Conservation (phyloP, 2,888 invertebrate genomes). For the Bembecia ichneumoniformis region DNA sequence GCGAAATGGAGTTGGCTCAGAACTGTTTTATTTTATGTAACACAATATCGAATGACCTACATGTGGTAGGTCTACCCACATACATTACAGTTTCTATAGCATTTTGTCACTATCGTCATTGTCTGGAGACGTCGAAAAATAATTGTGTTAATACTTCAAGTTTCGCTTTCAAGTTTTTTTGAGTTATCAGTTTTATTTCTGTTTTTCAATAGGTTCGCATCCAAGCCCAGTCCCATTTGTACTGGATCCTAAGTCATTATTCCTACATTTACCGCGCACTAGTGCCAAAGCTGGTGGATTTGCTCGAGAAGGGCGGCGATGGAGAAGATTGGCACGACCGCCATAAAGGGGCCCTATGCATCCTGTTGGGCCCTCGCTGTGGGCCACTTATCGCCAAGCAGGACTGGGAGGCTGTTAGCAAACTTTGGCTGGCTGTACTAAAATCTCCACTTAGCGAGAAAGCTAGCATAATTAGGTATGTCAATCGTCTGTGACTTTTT, state of each 20-base stretch:
- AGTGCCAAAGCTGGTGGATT: constrained; percentile 73
- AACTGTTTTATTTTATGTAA: too few species aligned
- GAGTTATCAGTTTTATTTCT: neutral
- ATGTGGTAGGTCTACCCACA: too few species aligned
- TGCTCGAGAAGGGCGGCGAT: constrained; percentile 62
- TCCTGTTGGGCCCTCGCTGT: constrained; percentile 78
- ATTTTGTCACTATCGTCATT: too few species aligned
- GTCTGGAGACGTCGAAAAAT: too few species aligned
- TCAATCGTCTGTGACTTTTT: too few species aligned
- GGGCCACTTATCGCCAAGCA: constrained; percentile 78
- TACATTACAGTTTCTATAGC: too few species aligned
- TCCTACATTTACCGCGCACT: constrained; percentile 80
- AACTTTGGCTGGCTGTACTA: constrained; percentile 85
- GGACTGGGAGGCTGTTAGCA: constrained; percentile 80
- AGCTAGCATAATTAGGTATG: constrained; percentile 77
- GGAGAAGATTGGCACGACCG: constrained; percentile 65
- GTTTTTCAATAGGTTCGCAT: constrained; percentile 64
- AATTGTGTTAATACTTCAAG: too few species aligned
- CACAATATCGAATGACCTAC: too few species aligned
- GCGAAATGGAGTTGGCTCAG: too few species aligned
- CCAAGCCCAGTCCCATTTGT: constrained; percentile 77
- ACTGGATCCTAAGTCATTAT: constrained; percentile 74
- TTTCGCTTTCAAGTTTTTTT: too few species aligned
- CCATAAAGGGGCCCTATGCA: constrained; percentile 80
- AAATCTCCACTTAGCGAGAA: constrained; percentile 88